Percentiles rank a stretch among this genome's conserved stretches.
These are phyloP conservation scores for Rhabditoides inermis DNA, from an alignment of 2,888 invertebrate species.

Conservation along the genomic window DNA sequence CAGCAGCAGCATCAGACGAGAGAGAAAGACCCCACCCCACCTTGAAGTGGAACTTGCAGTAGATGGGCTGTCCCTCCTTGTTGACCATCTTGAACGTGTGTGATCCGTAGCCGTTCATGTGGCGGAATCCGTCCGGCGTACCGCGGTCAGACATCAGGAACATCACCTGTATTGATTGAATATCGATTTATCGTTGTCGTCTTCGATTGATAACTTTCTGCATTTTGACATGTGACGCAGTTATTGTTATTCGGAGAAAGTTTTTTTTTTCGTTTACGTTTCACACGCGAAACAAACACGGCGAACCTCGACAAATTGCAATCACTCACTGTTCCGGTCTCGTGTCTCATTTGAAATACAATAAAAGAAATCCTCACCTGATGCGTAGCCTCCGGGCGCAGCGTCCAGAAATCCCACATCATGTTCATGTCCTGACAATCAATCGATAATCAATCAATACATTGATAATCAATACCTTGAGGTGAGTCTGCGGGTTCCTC, in stretches of 20 bases:
- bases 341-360: too few relatives aligned
- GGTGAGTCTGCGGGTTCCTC: slow-evolving; percentile 71
- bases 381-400: slow-evolving; percentile 45
- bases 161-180: slow-evolving; percentile 47
- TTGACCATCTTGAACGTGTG: slow-evolving; percentile 44
- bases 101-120: slow-evolving; percentile 13
- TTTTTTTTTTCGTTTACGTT: too few relatives aligned
- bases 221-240: too few relatives aligned
- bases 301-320: too few relatives aligned
- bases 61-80: slow-evolving; percentile 24
- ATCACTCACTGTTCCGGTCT: too few relatives aligned
- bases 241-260: too few relatives aligned
- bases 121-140: slow-evolving; percentile 46
- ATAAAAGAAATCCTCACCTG: slow-evolving; percentile 37
- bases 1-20: too few relatives aligned
- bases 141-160: slow-evolving; percentile 51
- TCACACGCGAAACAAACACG: too few relatives aligned
- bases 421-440: slow-evolving; percentile 28
- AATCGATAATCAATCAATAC: background rate
- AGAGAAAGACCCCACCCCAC: slow-evolving; percentile 11
- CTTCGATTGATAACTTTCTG: too few relatives aligned
- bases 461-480: slow-evolving; percentile 62
- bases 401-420: slow-evolving; percentile 44
- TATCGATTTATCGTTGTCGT: background rate
- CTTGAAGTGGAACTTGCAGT: slow-evolving; percentile 41